Evolutionary conservation across 2,113 vertebrate genomes (phyloP).

Genomic region (Mionectes macconnelli): DNA sequence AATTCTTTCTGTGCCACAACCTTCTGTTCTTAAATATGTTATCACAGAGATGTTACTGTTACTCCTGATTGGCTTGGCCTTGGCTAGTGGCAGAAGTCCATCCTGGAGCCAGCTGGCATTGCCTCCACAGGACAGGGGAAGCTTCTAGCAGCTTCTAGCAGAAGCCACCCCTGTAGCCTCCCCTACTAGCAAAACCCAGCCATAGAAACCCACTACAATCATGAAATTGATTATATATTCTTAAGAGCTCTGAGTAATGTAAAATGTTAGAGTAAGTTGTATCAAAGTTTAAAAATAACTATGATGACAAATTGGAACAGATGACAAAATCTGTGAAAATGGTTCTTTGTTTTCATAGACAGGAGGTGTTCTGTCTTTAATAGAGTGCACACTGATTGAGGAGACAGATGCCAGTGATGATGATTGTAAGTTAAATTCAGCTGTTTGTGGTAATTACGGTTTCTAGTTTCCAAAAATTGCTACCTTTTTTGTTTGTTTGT

Average conservation of each 20-base stretch:
- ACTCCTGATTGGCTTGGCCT: too few relatives aligned
- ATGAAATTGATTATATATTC: neutral
- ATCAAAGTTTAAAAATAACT: neutral
- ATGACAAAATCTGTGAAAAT: neutral
- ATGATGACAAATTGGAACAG: neutral
- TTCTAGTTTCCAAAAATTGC: neutral
- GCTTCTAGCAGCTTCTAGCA: too few relatives aligned
- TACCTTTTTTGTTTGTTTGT: neutral
- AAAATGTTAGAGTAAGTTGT: neutral
- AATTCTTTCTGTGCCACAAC: too few relatives aligned
- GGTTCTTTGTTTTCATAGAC: conserved; percentile 78
- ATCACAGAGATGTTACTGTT: too few relatives aligned
- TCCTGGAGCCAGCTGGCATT: too few relatives aligned
- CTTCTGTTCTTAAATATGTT: too few relatives aligned
- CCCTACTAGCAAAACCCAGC: too few relatives aligned
- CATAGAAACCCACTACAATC: too few relatives aligned
- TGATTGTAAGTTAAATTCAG: conserved; percentile 84
- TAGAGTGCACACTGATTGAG: conserved; percentile 94
- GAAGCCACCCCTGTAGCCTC: too few relatives aligned
- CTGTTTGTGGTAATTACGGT: conserved; percentile 23
- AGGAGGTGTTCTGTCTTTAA: conserved; percentile 94
- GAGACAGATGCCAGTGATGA: conserved; percentile 90
- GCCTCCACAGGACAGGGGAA: too few relatives aligned
- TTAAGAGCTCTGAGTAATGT: neutral
- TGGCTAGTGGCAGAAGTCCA: too few relatives aligned